Evolutionary conservation across 2,113 vertebrate genomes (phyloP), one percentile per base, ranked within the genome.

Genomic region (Fulica atra): DNA sequence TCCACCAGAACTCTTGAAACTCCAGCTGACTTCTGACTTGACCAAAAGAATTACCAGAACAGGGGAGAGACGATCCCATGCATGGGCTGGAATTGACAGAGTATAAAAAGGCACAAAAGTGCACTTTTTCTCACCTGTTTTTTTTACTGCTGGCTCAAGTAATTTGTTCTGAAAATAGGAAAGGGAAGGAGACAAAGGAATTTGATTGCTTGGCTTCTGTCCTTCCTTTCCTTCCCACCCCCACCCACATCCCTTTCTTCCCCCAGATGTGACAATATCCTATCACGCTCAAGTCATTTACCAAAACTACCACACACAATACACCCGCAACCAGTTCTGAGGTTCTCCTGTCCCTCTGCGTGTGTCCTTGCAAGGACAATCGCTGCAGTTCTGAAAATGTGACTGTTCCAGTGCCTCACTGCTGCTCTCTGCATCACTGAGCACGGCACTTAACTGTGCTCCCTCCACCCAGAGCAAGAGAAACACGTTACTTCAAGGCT

Each of bases 151-250:
- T 61, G 40, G 8, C 36, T 89, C 11, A 33, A 83, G 12, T 33
- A 44, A 87, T 79, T 92, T 72, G 48, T 50, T 26, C 14, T 79
- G 42, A 76, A 92, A 79, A 68, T 8, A 64, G 17, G n/a, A 91
- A 78, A 36, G 6, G 2, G 13, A 7, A 64, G 21, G 61, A 81
- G 93, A 74, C 38, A 76, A 54, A 76, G 6, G 11, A 65, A 14
- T 7, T 17, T 48, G 13, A 44, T 28, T 40, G 12, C 48, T 71
- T 77, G 13, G 44, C 35, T 70, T 63, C 35, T 71, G 10, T 17
- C 66, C 50, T 33, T 35, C 5, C 15, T 20, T 51, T 25, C 50
- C 21, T 50, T 38, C 33, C 10, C 7, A 6, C 6, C 7, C 5
- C 13, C n/a, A 20, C 3, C 11, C 1, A 11, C 11, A 21, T 5